Conservation (phyloP, 1,140 invertebrate species). For the Cyclina sinensis region DNA sequence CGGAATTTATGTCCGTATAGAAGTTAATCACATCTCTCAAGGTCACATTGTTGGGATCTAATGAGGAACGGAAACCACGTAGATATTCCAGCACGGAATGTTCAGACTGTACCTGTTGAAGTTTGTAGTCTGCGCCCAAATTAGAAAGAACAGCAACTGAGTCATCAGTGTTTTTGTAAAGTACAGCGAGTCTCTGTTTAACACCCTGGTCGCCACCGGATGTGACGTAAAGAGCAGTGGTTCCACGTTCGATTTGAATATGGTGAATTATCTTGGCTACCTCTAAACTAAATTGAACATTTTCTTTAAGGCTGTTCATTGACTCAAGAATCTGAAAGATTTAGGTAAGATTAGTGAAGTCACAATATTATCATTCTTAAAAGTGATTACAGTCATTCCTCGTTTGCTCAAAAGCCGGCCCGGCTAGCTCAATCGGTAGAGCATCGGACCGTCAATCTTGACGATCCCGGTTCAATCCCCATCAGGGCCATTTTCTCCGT, state of each 20-base stretch:
- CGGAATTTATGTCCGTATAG: slow-evolving; percentile 69
- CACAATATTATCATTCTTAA: too few relatives aligned
- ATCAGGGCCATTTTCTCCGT: too few relatives aligned
- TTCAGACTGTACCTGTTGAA: background rate
- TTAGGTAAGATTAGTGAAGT: too few relatives aligned
- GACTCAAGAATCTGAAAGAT: background rate
- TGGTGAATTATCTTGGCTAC: slow-evolving; percentile 72
- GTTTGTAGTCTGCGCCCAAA: background rate
- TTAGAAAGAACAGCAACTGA: slow-evolving; percentile 9
- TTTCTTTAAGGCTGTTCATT: background rate
- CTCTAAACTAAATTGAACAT: slow-evolving; percentile 68
- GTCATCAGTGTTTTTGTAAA: slow-evolving; percentile 64
- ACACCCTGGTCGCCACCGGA: slow-evolving; percentile 38
- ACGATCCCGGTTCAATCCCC: too few relatives aligned
- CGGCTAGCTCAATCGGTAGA: too few relatives aligned
- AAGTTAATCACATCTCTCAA: slow-evolving; percentile 43
- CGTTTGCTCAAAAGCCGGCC: too few relatives aligned
- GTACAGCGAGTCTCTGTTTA: slow-evolving; percentile 14
- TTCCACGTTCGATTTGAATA: slow-evolving; percentile 77
- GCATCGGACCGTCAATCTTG: too few relatives aligned
- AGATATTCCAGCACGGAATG: background rate
- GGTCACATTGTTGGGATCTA: background rate
- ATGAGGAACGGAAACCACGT: background rate
- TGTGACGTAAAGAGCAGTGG: slow-evolving; percentile 74
- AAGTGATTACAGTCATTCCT: too few relatives aligned